A percentile compares a stretch with the other conserved stretches of the same genome.
Conservation (phyloP, 2,113 vertebrate genomes). For the Chroicocephalus ridibundus region DNA sequence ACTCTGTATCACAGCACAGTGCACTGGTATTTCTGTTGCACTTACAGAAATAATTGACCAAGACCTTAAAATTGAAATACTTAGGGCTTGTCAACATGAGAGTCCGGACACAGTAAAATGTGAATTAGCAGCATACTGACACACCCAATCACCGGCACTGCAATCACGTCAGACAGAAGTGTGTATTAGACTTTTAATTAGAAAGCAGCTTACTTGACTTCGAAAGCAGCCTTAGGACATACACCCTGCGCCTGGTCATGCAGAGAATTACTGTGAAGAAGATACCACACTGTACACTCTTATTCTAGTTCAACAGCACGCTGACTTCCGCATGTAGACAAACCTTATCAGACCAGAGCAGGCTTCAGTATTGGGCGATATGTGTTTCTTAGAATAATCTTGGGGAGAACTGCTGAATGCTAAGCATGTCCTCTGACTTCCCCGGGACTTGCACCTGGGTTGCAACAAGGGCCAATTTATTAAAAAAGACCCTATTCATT, state of each 20-base stretch:
- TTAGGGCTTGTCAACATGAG: background rate
- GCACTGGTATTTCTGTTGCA: background rate
- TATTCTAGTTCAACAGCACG: background rate
- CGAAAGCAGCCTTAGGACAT: background rate
- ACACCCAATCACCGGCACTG: background rate
- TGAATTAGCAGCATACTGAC: background rate
- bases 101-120: background rate
- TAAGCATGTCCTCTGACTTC: background rate
- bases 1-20: background rate
- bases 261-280: background rate
- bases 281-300: background rate
- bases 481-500: background rate
- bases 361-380: background rate
- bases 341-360: slow-evolving; percentile 55
- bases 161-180: background rate
- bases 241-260: background rate
- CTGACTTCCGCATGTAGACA: slow-evolving; percentile 7
- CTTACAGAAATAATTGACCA: background rate
- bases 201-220: background rate
- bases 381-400: background rate
- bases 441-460: background rate
- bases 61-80: background rate
- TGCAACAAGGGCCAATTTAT: background rate
- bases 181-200: background rate
- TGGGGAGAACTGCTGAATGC: background rate